Evolutionary conservation across 2,797 vertebrate genomes (phyloP), one percentile per base, ranked within the genome.

Genomic region (Mareca penelope): DNA sequence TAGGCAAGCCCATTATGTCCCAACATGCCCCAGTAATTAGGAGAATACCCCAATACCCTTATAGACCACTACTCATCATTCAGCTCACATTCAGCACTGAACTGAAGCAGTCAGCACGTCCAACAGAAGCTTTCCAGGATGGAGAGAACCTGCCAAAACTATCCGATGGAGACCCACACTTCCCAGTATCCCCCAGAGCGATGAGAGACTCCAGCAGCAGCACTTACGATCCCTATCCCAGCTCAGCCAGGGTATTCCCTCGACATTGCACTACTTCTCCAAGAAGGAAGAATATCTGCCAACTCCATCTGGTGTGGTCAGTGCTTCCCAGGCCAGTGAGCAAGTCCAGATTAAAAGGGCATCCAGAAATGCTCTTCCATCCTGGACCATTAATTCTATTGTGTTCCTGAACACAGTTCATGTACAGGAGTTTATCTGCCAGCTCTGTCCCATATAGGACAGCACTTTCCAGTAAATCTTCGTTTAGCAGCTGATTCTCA

Each of bases 331-430:
- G 60, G 88, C 48, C 80, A 70, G 33, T 71, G 79, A 91, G 12
- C 44, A 86, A 89, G 80, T 88, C 64, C 53, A 70, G 50, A 85
- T 77, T 68, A 80, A 94, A 95, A 90, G 56, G 37, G 52, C 60
- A 87, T 82, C 67, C 78, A 94, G 78, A 93, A 95, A 93, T 60
- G 42, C 56, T 80, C 31, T 87, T 90, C 64, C 44, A 55, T 89
- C 50, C 44, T 81, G 57, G 24, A 64, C 60, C 21, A 75, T 78
- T 86, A 78, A 75, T 84, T 87, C 35, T 19, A 39, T 21, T 94
- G 52, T 73, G 42, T 17, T 88, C 78, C 68, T 56, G 59, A 86
- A 73, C 56, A 57, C 22, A 65, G 3, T 42, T 90, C 6, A 1
- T 35, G 22, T 70, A 28, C 52, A 61, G 48, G 40, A 72, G 68